Evolutionary conservation across 2,797 vertebrate species (phyloP), one percentile per base, ranked within the genome.

Genomic region (Platalea minor): DNA sequence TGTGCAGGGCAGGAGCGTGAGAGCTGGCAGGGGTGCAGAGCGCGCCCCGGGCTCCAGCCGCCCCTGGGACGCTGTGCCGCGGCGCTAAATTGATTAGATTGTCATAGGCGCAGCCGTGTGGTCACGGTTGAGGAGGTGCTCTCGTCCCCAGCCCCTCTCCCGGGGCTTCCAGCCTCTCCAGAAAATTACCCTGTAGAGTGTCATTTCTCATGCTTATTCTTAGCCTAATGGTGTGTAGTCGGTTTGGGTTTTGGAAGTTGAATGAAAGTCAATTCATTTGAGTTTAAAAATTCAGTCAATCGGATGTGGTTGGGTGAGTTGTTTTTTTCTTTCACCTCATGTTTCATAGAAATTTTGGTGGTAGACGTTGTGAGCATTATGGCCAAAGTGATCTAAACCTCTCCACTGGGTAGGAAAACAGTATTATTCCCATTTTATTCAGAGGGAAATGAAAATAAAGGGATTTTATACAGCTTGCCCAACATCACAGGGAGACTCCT

Each of bases 171-270:
- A 79, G 37, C 37, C 61, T 88, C 84, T 81, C 73, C 70, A 57
- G 54, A 90, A 89, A 91, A 96, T 79, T 41, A 68, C 64, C 50
- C 80, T n/a, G 37, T 8, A 20, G 54, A 50, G 70, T 89, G 77
- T 56, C 43, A 56, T 96, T 96, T 88, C 95, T 95, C 80, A 69
- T 76, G 88, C 82, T 96, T 74, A 59, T 86, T 85, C 84, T 75
- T 85, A 84, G 84, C 67, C 86, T 91, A 74, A 88, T 65, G 88
- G 61, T 15, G 35, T 51, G 56, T 82, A 45, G 72, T 56, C 14
- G 3, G 43, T 53, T 73, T 73, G 77, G 61, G 41, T 6, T 91
- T 84, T 89, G 70, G 81, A 82, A 83, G 78, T 0, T 77, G 85
- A 77, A 74, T 87, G 84, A 74, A 92, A 91, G 51, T 89, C 51